phyloP scores from a whole-genome alignment of 2,888 invertebrate species.

The Lasioglossum leucozonium region DNA sequence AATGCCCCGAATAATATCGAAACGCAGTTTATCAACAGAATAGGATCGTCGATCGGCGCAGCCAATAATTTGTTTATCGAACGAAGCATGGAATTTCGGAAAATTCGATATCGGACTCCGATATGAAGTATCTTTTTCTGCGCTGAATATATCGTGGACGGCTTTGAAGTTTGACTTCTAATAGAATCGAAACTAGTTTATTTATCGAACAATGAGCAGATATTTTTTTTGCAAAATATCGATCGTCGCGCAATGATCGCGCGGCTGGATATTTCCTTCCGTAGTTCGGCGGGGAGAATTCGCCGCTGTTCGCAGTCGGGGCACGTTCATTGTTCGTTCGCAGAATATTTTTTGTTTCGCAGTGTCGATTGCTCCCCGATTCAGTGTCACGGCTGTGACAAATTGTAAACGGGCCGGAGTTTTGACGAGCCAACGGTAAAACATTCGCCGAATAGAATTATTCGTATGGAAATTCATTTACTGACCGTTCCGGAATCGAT shows the following conservation, averaged over 20 bases:
- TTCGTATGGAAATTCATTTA: conserved; percentile 45
- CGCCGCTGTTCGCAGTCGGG: not conserved
- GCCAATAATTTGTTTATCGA: not conserved
- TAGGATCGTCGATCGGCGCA: not conserved
- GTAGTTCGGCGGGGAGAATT: not conserved
- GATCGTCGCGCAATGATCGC: not conserved
- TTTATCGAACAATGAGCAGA: not conserved
- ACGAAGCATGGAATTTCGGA: not conserved
- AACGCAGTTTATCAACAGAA: not conserved
- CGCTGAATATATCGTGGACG: not conserved
- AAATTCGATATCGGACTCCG: not conserved
- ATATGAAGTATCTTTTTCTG: not conserved
- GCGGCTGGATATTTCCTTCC: conserved; percentile 5
- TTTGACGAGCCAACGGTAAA: conserved; percentile 15
- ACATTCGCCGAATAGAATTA: conserved; percentile 34
- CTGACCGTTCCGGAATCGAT: conserved; percentile 36
- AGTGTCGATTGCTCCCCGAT: not conserved
- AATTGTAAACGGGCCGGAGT: conserved; percentile 14
- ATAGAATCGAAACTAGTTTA: not conserved
- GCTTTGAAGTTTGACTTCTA: not conserved
- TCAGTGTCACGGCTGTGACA: not conserved
- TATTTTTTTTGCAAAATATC: not conserved
- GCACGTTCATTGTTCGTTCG: too few relatives aligned
- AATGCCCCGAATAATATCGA: not conserved
- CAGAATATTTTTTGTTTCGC: not conserved